phyloP scores from a whole-genome alignment of 2,797 vertebrate species.

The Rhincodon typus region DNA sequence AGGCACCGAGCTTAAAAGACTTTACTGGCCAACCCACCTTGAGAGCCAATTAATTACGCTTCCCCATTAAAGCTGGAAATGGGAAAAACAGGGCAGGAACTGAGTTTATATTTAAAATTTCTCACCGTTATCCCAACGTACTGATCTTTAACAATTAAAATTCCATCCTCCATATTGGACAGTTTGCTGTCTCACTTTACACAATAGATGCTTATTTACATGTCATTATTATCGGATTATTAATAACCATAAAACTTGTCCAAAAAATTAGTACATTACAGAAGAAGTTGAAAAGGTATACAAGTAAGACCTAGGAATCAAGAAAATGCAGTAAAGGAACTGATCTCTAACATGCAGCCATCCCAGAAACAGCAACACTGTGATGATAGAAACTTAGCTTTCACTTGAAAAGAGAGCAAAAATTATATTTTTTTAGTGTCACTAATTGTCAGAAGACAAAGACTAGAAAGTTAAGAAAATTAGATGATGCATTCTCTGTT shows the following conservation, averaged over 20 bases:
- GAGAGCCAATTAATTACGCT: neutral
- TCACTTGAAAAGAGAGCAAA: neutral
- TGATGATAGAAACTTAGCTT: neutral
- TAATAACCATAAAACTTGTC: neutral
- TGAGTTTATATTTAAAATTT: neutral
- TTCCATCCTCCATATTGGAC: too few species aligned
- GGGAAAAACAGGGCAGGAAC: too few species aligned
- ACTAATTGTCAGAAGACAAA: slow-evolving; percentile 47
- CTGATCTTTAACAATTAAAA: neutral
- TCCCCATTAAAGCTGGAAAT: neutral
- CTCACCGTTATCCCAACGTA: neutral
- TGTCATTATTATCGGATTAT: neutral
- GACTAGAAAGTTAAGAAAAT: slow-evolving; percentile 46
- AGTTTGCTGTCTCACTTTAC: neutral
- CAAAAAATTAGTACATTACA: neutral
- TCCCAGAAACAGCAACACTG: neutral
- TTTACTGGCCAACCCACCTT: neutral
- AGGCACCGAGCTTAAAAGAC: neutral
- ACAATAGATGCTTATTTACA: neutral
- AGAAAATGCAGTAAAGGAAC: neutral
- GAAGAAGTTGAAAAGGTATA: neutral
- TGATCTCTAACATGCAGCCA: neutral
- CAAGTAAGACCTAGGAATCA: neutral
- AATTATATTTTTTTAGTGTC: slow-evolving; percentile 45
- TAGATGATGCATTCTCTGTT: slow-evolving; percentile 49